A percentile compares a stretch with the other conserved stretches of the same genome.
phyloP scores from a whole-genome alignment of 2,888 invertebrate genomes.

The Tillus elongatus region DNA sequence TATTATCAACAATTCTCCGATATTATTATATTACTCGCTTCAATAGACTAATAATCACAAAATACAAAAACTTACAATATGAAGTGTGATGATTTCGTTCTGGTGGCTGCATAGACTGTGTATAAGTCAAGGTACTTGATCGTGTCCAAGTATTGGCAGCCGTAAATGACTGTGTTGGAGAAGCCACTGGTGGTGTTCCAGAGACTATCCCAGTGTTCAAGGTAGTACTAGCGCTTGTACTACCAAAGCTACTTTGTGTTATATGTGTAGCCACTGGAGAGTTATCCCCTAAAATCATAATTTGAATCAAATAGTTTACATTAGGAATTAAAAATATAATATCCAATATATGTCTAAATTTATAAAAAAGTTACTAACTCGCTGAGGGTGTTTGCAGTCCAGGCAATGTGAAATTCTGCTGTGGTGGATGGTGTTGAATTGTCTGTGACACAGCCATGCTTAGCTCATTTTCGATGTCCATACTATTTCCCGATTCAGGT shows the following conservation, averaged over 20 bases:
- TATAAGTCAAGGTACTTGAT: slow-evolving; percentile 79
- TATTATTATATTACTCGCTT: too few relatives aligned
- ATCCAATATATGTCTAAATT: too few relatives aligned
- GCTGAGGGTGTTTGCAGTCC: slow-evolving; percentile 32
- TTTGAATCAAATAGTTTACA: too few relatives aligned
- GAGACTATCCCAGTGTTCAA: slow-evolving; percentile 26
- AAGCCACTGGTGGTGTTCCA: background rate
- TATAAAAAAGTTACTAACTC: too few relatives aligned
- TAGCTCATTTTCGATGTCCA: slow-evolving; percentile 50
- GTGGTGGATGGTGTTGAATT: slow-evolving; percentile 57
- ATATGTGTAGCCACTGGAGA: slow-evolving; percentile 27
- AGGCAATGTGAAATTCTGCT: slow-evolving; percentile 48
- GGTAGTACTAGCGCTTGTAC: slow-evolving; percentile 34
- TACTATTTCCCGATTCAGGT: slow-evolving; percentile 45
- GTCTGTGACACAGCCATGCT: slow-evolving; percentile 44
- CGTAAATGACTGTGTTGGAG: slow-evolving; percentile 20
- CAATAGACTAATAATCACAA: too few relatives aligned
- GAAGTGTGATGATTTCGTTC: slow-evolving; percentile 41
- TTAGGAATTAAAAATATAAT: too few relatives aligned
- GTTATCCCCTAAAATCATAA: slow-evolving; percentile 14
- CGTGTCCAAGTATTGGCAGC: slow-evolving; percentile 66
- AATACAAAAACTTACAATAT: slow-evolving; percentile 59
- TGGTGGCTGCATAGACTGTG: slow-evolving; percentile 68
- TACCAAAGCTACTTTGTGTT: slow-evolving; percentile 41
- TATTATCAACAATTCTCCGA: too few relatives aligned